phyloP scores from a whole-genome alignment of 2,797 vertebrate species.

The Rhabdomys pumilio region DNA sequence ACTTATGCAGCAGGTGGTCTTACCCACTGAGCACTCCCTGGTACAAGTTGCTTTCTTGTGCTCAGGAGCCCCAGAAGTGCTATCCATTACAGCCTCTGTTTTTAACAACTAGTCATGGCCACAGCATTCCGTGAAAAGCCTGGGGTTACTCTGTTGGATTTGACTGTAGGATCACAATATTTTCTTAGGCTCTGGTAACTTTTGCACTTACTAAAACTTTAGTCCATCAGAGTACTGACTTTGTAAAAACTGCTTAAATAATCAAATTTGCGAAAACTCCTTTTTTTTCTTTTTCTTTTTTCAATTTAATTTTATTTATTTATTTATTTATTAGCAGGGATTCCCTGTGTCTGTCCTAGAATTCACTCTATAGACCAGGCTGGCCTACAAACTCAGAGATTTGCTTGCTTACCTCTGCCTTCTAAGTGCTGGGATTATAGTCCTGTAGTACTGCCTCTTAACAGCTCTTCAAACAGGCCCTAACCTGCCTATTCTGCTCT shows the following conservation, averaged over 20 bases:
- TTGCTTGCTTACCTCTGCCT: neutral
- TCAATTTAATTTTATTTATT: neutral
- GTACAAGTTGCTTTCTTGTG: neutral
- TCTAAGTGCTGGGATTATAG: neutral
- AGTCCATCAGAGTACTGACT: conserved; percentile 15
- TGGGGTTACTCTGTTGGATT: neutral
- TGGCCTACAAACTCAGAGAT: neutral
- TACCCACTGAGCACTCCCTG: neutral
- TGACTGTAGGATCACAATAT: neutral
- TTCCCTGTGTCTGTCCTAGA: neutral
- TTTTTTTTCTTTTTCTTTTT: neutral
- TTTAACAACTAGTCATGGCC: neutral
- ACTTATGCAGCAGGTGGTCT: no score
- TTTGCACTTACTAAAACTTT: neutral
- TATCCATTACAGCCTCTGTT: neutral
- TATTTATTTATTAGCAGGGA: neutral
- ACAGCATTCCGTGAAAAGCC: neutral
- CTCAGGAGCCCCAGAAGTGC: neutral
- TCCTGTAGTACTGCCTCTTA: neutral
- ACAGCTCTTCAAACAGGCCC: neutral
- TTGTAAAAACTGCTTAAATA: neutral
- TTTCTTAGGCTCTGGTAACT: neutral
- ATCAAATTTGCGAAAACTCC: neutral
- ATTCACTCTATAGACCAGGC: neutral
- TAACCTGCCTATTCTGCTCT: neutral